Evolutionary conservation across 2,797 vertebrate species (phyloP), one percentile per base, ranked within the genome.

Genomic region (Iguana delicatissima): DNA sequence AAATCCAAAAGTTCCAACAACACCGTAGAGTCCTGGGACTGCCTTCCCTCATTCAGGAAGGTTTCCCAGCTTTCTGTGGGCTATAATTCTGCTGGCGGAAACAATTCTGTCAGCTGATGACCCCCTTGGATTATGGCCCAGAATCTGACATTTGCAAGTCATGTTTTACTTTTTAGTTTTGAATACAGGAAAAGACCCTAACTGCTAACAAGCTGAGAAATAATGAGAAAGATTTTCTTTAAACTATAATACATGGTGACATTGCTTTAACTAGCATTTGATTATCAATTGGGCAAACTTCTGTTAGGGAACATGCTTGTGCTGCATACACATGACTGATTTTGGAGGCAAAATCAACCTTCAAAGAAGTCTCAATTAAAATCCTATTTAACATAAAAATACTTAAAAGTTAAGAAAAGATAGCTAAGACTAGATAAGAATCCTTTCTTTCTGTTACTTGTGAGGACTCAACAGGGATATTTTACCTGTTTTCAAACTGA

Each of bases 111-210:
- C 67, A 69, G 29, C 67, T 32, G 67, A 69, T 69, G 24, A 29
- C 26, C 67, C 67, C 29, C 22, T 22, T 64, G 62, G 62, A 64
- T 64, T 64, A 64, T 64, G 62, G 62, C 62, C 26, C 67, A 69
- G 67, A 69, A 69, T 13, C 16, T 77, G 13, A 29, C 22, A 67
- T 55, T 67, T 67, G 22, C 55, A 84, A 85, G 59, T 12, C 57
- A 67, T 84, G 46, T 42, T 84, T 62, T 62, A 20, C 12, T 72
- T 73, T 85, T 73, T 86, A 86, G 77, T 86, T 77, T 86, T 86
- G 76, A 77, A 77, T 35, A 62, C 57, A 85, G 24, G 42, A 59
- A 35, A 77, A 29, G 46, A 46, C 32, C 24, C 57, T 26, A 57
- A 24, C 29, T 38, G 42, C 24, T 55, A 77, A 35, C 59, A 9